Conservation (phyloP, 2,113 vertebrate species). For the Chaenogobius annularis region DNA sequence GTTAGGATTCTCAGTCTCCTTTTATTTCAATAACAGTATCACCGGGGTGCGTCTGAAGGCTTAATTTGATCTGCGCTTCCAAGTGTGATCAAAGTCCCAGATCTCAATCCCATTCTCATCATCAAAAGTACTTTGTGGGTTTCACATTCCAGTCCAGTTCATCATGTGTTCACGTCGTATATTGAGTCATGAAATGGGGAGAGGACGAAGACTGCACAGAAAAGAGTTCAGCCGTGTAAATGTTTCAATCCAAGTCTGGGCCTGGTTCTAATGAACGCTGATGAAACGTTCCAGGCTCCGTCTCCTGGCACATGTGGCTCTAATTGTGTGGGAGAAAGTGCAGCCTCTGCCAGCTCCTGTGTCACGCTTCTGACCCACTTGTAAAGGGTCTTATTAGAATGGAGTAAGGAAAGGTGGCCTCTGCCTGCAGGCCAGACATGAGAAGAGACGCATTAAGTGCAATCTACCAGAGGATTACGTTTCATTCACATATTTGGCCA, state of each 20-base stretch:
- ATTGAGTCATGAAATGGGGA: too few species aligned
- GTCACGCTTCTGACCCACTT: conserved; percentile 40
- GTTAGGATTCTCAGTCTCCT: too few species aligned
- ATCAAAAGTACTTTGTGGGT: too few species aligned
- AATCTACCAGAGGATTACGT: neutral
- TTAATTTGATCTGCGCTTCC: too few species aligned
- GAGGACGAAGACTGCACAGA: too few species aligned
- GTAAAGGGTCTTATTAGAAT: conserved; percentile 48
- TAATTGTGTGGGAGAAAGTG: neutral
- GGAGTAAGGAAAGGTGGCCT: conserved; percentile 35
- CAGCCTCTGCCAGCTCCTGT: conserved; percentile 23
- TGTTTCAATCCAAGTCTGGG: neutral
- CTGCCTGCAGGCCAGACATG: conserved; percentile 31
- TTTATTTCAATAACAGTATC: too few species aligned
- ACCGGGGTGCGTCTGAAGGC: too few species aligned
- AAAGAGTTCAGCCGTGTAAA: neutral
- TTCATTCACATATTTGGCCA: too few species aligned
- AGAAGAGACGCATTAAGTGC: neutral
- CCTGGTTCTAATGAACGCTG: conserved; percentile 1
- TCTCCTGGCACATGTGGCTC: conserved; percentile 8
- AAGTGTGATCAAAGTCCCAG: too few species aligned
- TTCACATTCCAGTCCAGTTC: too few species aligned
- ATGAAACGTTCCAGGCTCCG: conserved; percentile 13
- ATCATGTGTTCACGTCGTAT: too few species aligned
- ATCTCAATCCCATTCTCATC: too few species aligned